phyloP scores from a whole-genome alignment of 64 coral and sea anemone genomes.

The Montipora cactus region DNA sequence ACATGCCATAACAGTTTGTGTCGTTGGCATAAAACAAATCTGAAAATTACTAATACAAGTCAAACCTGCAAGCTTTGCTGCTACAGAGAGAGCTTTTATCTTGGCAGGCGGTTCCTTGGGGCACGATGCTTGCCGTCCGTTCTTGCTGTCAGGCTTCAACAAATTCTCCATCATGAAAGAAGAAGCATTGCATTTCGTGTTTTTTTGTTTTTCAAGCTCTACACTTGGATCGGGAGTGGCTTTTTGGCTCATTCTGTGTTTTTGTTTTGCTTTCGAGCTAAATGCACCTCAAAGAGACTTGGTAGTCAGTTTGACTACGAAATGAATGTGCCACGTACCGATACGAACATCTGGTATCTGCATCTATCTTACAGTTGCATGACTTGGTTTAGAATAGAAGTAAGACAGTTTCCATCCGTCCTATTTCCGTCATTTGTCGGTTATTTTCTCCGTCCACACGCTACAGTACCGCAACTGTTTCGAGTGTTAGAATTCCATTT shows the following conservation, averaged over 20 bases:
- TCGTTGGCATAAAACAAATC: not conserved
- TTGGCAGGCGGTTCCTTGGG: constrained; percentile 6
- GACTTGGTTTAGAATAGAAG: not conserved
- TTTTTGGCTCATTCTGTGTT: constrained; percentile 22
- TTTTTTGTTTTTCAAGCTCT: not conserved
- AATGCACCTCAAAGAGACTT: not conserved
- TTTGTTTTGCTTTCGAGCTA: not conserved
- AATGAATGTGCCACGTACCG: constrained; percentile 15
- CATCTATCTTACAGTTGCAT: constrained; percentile 8
- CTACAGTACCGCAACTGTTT: not conserved
- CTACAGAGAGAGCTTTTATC: constrained; percentile 44
- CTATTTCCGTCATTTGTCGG: constrained; percentile 12
- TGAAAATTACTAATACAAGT: not conserved
- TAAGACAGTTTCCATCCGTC: constrained; percentile 13
- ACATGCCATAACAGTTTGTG: too few relatives aligned
- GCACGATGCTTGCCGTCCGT: not conserved
- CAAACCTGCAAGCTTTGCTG: constrained; percentile 46
- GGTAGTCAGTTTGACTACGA: not conserved
- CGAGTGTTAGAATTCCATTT: not conserved
- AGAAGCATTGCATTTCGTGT: not conserved
- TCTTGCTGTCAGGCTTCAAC: constrained; percentile 19
- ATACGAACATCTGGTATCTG: constrained; percentile 44
- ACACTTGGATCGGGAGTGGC: not conserved
- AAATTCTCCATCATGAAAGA: constrained; percentile 51
- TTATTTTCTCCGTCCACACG: not conserved